Evolutionary conservation across 2,888 invertebrate species (phyloP).

Genomic region (Nezara viridula): DNA sequence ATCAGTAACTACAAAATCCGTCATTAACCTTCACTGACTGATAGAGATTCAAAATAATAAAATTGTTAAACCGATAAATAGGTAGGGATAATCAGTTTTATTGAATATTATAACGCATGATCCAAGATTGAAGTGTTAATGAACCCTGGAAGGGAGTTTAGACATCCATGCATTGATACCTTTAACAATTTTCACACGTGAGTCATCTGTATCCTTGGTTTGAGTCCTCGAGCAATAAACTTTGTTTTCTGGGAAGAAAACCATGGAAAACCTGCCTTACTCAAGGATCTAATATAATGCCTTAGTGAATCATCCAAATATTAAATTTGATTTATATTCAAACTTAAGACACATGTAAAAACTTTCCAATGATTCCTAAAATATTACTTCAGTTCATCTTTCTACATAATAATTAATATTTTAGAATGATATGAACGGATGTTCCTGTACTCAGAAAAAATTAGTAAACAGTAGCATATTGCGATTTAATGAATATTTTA

Average conservation of each 20-base stretch:
- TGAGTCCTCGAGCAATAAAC: background rate
- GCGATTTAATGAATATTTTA: no score
- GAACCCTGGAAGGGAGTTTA: background rate
- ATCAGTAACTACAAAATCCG: no score
- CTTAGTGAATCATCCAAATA: background rate
- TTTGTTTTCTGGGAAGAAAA: background rate
- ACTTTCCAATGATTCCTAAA: no score
- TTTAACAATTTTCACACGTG: constrained; percentile 2
- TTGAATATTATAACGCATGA: background rate
- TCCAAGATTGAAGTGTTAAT: background rate
- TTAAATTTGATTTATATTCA: background rate
- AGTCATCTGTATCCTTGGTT: background rate
- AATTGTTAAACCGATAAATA: background rate
- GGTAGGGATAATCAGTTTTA: background rate
- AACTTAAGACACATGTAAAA: no score
- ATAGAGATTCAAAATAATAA: no score
- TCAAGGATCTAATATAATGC: background rate
- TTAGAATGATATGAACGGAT: no score
- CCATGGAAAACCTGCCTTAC: background rate
- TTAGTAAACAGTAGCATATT: no score
- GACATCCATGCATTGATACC: background rate
- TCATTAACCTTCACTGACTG: no score
- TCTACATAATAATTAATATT: no score
- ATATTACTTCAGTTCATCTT: no score
- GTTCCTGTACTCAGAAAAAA: no score